Conservation (phyloP, 2,113 vertebrate genomes). For the Rhagologus leucostigma region DNA sequence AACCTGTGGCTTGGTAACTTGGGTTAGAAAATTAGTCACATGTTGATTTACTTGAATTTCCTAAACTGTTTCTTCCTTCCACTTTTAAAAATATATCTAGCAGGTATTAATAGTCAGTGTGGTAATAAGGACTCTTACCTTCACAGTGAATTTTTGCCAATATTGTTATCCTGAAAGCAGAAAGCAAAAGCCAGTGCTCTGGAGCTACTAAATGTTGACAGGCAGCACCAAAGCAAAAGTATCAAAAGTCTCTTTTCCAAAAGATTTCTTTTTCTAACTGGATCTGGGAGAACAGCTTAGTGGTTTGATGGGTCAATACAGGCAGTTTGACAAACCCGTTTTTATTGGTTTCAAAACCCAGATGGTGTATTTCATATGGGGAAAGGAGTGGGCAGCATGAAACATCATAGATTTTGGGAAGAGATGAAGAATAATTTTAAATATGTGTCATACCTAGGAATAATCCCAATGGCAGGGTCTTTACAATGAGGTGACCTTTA, state of each 20-base stretch:
- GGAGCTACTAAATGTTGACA: not conserved
- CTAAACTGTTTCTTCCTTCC: not conserved
- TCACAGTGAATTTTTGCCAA: not conserved
- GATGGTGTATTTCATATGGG: accelerated
- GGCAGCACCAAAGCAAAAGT: not conserved
- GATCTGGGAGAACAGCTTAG: not conserved
- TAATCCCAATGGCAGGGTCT: not conserved
- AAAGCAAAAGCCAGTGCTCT: not conserved
- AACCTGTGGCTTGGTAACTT: not conserved
- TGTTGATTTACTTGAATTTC: not conserved
- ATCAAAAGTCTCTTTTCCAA: not conserved
- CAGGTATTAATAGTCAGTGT: not conserved
- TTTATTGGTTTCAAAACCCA: not conserved
- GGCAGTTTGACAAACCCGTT: not conserved
- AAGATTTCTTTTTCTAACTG: not conserved
- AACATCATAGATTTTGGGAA: not conserved
- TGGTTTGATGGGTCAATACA: not conserved
- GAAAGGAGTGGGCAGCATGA: not conserved
- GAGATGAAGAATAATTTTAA: not conserved
- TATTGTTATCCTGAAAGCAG: not conserved
- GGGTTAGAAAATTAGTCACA: not conserved
- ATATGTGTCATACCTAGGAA: not conserved
- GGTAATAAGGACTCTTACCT: not conserved
- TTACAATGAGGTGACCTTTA: not conserved
- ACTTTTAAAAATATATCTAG: not conserved